Conservation (phyloP, 92 coral and sea anemone genomes). For the Galaxea fascicularis region DNA sequence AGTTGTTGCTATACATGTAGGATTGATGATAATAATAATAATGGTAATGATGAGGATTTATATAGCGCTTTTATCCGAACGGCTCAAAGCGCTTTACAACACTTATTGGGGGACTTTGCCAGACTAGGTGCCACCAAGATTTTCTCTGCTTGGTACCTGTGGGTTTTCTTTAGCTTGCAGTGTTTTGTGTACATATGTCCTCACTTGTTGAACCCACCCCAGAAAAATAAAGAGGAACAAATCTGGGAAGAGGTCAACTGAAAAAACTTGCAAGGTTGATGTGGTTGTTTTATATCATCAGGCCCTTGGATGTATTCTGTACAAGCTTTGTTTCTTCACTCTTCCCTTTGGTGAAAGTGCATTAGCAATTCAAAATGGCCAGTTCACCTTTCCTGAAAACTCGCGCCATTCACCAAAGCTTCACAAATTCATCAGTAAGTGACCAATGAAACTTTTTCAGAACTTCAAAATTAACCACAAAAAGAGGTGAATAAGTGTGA, state of each 20-base stretch:
- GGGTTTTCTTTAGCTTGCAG: no score
- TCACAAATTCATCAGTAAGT: slow-evolving; percentile 91
- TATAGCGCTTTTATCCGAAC: no score
- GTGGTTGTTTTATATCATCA: slow-evolving; percentile 24
- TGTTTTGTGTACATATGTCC: neutral
- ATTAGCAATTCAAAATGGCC: slow-evolving; percentile 97
- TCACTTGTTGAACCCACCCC: neutral
- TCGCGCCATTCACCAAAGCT: slow-evolving; percentile 89
- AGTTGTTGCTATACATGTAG: no score
- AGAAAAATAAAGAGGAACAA: neutral
- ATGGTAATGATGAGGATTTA: no score
- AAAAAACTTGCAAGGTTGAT: neutral
- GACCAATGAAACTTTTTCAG: neutral
- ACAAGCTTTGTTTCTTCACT: slow-evolving; percentile 92
- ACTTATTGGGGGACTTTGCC: no score
- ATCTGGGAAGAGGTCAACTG: neutral
- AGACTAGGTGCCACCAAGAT: no score
- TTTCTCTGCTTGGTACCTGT: no score
- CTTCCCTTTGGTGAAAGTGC: slow-evolving; percentile 98
- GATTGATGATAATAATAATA: no score
- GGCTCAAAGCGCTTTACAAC: no score
- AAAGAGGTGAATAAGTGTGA: no score
- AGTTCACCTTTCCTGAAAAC: slow-evolving; percentile 95
- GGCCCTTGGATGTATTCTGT: slow-evolving; percentile 98
- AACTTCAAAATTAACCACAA: neutral